phyloP scores from a whole-genome alignment of 2,113 vertebrate species.

The Nyctibius bracteatus region DNA sequence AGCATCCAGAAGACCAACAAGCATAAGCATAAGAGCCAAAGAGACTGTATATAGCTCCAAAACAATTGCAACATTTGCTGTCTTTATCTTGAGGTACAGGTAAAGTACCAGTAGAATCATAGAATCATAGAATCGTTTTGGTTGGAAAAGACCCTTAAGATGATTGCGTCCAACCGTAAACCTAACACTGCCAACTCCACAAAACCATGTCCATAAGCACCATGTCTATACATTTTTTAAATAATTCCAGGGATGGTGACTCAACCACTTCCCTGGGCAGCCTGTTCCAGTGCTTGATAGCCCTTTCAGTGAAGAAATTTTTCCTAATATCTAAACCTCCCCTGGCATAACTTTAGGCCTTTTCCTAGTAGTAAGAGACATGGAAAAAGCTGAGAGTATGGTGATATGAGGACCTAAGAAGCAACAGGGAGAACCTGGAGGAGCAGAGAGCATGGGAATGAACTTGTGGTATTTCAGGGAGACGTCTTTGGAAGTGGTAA shows the following conservation, averaged over 20 bases:
- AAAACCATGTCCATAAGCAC: too few relatives aligned
- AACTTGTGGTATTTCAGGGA: neutral
- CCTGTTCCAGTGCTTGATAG: too few relatives aligned
- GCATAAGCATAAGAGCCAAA: neutral
- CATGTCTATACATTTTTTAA: too few relatives aligned
- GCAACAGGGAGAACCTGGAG: neutral
- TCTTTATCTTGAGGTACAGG: neutral
- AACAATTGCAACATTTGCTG: neutral
- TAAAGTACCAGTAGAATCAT: neutral
- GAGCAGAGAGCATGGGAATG: neutral
- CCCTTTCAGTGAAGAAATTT: too few relatives aligned
- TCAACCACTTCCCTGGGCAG: too few relatives aligned
- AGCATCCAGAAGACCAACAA: neutral
- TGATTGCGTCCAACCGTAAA: neutral
- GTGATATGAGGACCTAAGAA: neutral
- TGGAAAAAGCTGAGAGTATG: neutral
- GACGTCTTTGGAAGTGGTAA: neutral
- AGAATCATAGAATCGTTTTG: neutral
- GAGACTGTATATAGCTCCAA: neutral
- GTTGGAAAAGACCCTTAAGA: neutral
- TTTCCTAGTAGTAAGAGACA: neutral
- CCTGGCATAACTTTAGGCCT: neutral
- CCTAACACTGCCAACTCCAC: neutral
- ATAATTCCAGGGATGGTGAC: too few relatives aligned
- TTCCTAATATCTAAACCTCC: too few relatives aligned